Evolutionary conservation across 2,113 vertebrate species (phyloP), one percentile per base, ranked within the genome.

Genomic region (Alethe diademata): DNA sequence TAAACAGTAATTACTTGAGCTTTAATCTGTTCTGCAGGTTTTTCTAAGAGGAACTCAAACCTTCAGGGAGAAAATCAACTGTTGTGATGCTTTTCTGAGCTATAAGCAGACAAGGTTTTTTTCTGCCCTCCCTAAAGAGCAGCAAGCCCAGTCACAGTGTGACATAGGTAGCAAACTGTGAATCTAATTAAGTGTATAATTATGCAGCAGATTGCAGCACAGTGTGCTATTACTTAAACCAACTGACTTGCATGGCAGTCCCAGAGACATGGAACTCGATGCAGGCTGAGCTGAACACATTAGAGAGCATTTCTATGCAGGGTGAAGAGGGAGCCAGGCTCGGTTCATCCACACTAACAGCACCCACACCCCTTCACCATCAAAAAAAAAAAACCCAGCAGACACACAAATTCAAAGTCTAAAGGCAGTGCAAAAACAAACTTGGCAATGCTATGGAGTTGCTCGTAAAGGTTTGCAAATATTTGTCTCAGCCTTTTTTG

Each of bases 161-260:
- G 93, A 90, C 88, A 72, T 24, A 85, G 88, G 88, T 86, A 90
- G 79, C 82, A 95, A 88, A 82, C 93, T 92, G 88, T 82, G 96
- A 94, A 58, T 94, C 78, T 90, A 95, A 94, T 96, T 88, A 94
- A 93, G 94, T 93, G 91, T 88, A 85, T 75, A 94, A 96, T 95
- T 92, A 90, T 71, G 47, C 43, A 88, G 88, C 94, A 95, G 92
- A 88, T 90, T 96, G 92, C 70, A 82, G 78, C 88, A 67, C 93
- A 88, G 82, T 75, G 42, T 95, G 91, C 40, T 71, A 42, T 85
- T 87, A 67, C 66, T 93, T 81, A 75, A 88, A 78, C 53, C 74
- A 62, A 62, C 38, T 66, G 51, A 66, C 75, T 86, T 62, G 78
- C 82, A 57, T 14, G 56, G 56, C 70, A 78, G 69, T n/a, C 65